phyloP scores from a whole-genome alignment of 2,888 invertebrate species.

The Teinopalpus imperialis region DNA sequence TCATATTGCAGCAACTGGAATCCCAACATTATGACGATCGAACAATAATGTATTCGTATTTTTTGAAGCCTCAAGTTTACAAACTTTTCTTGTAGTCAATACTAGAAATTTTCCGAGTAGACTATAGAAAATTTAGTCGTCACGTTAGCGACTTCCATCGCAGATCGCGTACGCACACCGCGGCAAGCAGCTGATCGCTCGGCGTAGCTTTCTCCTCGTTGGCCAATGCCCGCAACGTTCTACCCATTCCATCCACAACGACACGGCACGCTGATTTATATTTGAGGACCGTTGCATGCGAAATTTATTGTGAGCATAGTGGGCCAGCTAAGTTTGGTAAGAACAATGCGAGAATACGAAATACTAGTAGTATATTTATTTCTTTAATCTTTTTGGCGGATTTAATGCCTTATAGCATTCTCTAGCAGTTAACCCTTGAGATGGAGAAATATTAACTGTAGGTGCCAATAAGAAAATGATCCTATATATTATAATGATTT shows the following conservation, averaged over 20 bases:
- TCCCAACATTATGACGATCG: too few species aligned
- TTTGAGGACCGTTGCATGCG: constrained; percentile 24
- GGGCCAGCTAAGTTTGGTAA: constrained; percentile 13
- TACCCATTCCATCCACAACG: constrained; percentile 15
- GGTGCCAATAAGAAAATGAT: too few species aligned
- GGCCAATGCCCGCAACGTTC: constrained; percentile 21
- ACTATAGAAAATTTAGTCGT: background rate
- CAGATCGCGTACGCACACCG: background rate
- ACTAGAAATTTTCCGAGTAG: background rate
- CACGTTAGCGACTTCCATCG: too few species aligned
- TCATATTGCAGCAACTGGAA: too few species aligned
- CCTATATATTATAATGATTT: too few species aligned
- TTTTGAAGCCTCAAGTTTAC: too few species aligned
- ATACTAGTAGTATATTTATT: constrained; percentile 11
- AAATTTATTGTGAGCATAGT: constrained; percentile 20
- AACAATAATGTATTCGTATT: too few species aligned
- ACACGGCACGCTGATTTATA: constrained; percentile 20
- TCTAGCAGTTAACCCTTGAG: too few species aligned
- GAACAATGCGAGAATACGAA: constrained; percentile 12
- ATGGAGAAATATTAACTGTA: too few species aligned
- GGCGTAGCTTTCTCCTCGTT: constrained; percentile 25
- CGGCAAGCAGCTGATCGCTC: constrained; percentile 21
- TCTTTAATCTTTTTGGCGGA: too few species aligned
- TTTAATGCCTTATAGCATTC: too few species aligned
- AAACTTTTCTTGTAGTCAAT: too few species aligned